A percentile compares a stretch with the other conserved stretches of the same genome.
Conservation (phyloP, 2,113 vertebrate species). For the Microcebus ravelobensis region DNA sequence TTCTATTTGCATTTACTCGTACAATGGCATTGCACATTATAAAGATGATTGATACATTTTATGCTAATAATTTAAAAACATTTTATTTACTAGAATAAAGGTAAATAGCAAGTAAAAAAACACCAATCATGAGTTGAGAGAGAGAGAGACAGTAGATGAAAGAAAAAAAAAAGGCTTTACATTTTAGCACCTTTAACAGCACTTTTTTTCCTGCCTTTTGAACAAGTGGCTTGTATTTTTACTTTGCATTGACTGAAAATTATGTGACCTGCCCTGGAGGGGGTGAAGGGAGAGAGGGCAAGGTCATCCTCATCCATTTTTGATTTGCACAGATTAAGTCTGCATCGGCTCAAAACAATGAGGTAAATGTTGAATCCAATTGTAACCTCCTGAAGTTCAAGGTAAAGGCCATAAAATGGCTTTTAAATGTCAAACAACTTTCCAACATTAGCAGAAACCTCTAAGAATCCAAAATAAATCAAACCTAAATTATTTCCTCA, state of each 20-base stretch:
- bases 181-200: not conserved
- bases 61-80: not conserved
- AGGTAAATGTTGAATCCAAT: slow-evolving; percentile 43
- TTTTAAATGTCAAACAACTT: slow-evolving; percentile 64
- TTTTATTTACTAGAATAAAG: slow-evolving; percentile 30
- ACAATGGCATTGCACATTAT: not conserved
- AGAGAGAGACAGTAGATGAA: not conserved
- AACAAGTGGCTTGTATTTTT: not conserved
- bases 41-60: not conserved
- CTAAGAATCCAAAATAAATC: slow-evolving; percentile 28
- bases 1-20: not conserved
- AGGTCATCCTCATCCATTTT: not conserved
- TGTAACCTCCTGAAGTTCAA: slow-evolving; percentile 42
- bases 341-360: slow-evolving; percentile 24
- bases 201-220: not conserved
- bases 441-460: slow-evolving; percentile 41
- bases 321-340: slow-evolving; percentile 37
- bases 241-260: not conserved
- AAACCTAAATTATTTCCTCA: slow-evolving; percentile 53
- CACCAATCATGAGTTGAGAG: not conserved
- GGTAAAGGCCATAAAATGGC: slow-evolving; percentile 32
- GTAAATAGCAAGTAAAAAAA: not conserved
- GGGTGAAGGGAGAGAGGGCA: not conserved
- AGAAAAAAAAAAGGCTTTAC: not conserved
- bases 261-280: not conserved